Evolutionary conservation across 2,888 invertebrate genomes (phyloP), one percentile per base, ranked within the genome.

Genomic region (Tyria jacobaeae): DNA sequence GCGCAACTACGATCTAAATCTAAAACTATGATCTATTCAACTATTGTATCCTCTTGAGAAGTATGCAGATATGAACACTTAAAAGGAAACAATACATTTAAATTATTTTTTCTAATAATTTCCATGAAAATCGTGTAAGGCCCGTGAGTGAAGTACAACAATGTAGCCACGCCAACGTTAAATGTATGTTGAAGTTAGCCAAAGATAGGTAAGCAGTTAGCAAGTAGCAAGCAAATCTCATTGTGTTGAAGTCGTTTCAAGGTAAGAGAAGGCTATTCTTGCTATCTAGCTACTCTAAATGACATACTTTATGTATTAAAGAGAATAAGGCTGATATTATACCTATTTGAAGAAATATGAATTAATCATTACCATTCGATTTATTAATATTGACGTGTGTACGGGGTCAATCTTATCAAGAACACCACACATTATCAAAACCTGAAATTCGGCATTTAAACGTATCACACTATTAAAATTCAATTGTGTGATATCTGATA

Each of bases 241-340:
- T 80, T 82, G 81, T 81, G 75, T 79, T 73, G 35, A 60, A 68
- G 66, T 74, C 50, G 73, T 80, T 79, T 78, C 79, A 82, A 81
- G 81, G 82, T 71, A 70, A 77, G 68, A 62, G 70, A 73, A 69
- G 66, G 68, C 70, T 71, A 70, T 50, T 51, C 57, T 63, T 61
- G 55, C 44, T 44, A 54, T 54, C 51, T 62, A 62, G 58, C 44
- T 55, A 50, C 27, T 47, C 31, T 41, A 55, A 47, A 44, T 53
- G 17, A 27, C 37, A 27, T n/a, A 50, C 25, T 51, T 57, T 50
- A 49, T 27, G 57, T 57, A 52, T 24, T 21, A 15, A n/a, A 39
- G 15, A 15, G 27, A 10, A 53, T 15, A 10, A 9, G 41, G 3
- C n/a, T n/a, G n/a, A n/a, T n/a, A n/a, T 41, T 7, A 6, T 17